A percentile compares a stretch with the other conserved stretches of the same genome.
Conservation (phyloP, 2,113 vertebrate genomes). For the Pterocles burchelli region DNA sequence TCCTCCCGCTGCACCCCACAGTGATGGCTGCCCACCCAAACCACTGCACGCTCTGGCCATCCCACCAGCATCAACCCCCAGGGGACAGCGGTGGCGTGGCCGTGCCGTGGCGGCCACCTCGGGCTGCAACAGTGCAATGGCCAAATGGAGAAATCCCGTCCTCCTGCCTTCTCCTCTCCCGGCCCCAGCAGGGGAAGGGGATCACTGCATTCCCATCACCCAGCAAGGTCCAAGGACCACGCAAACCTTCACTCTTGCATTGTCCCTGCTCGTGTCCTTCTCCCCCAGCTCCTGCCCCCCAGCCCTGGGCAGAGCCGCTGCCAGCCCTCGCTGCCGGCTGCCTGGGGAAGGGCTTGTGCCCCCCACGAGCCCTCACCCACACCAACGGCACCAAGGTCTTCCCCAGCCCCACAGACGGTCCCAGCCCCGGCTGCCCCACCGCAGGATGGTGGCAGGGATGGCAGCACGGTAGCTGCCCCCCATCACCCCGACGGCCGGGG, state of each 20-base stretch:
- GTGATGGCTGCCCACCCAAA: rapidly evolving
- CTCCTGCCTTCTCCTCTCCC: not conserved
- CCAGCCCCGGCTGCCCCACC: not conserved
- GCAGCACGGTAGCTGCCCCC: not conserved
- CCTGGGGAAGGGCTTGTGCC: not conserved
- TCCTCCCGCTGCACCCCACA: not conserved
- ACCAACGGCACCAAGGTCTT: not conserved
- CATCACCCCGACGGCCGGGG: rapidly evolving
- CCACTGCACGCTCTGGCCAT: rapidly evolving
- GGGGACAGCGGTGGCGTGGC: rapidly evolving
- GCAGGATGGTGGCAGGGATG: not conserved
- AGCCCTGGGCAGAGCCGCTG: not conserved
- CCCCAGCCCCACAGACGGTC: not conserved
- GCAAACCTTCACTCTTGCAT: no score
- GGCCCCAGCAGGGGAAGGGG: not conserved
- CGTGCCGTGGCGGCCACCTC: rapidly evolving
- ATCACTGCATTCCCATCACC: no score
- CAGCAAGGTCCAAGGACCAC: no score
- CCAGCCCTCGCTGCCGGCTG: not conserved
- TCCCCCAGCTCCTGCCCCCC: no score
- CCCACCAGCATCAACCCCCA: rapidly evolving
- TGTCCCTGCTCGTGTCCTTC: no score
- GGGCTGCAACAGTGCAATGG: rapidly evolving
- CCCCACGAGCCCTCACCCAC: not conserved
- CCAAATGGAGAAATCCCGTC: not conserved